Percentiles rank a stretch among this genome's conserved stretches.
phyloP scores from a whole-genome alignment of 1,140 invertebrate species.

The Saccostrea cuccullata region DNA sequence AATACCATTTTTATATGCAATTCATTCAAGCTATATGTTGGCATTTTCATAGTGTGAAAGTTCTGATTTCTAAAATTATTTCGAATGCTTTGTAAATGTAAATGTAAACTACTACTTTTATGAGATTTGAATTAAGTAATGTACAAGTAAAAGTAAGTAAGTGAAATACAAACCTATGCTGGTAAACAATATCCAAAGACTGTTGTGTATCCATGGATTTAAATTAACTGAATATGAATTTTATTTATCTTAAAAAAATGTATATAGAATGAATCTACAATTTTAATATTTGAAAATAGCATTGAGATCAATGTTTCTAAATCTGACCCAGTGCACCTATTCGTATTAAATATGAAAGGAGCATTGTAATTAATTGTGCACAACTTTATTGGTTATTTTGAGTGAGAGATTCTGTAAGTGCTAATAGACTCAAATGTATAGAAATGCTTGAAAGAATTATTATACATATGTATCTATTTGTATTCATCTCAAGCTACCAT shows the following conservation, averaged over 20 bases:
- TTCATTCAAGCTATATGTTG: conserved; percentile 6
- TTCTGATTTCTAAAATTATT: background rate
- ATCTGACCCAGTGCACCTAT: background rate
- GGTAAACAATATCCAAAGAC: too few relatives aligned
- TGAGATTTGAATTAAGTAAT: too few relatives aligned
- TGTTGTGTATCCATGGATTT: too few relatives aligned
- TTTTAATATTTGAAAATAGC: too few relatives aligned
- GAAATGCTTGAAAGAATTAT: conserved; percentile 16
- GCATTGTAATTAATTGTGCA: background rate
- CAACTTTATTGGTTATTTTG: background rate
- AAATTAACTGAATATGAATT: too few relatives aligned
- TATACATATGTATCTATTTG: background rate
- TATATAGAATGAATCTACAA: too few relatives aligned
- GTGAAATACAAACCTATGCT: too few relatives aligned
- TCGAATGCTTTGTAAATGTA: too few relatives aligned
- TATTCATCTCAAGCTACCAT: background rate
- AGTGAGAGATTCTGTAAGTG: background rate
- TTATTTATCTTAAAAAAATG: too few relatives aligned
- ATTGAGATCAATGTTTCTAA: too few relatives aligned
- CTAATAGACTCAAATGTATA: conserved; percentile 3
- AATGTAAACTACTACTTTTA: too few relatives aligned
- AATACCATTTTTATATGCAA: conserved; percentile 32
- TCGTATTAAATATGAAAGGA: background rate
- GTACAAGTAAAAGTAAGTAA: too few relatives aligned
- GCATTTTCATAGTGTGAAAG: conserved; percentile 31